Conservation (phyloP, 2,797 vertebrate genomes). For the Myotis daubentonii region DNA sequence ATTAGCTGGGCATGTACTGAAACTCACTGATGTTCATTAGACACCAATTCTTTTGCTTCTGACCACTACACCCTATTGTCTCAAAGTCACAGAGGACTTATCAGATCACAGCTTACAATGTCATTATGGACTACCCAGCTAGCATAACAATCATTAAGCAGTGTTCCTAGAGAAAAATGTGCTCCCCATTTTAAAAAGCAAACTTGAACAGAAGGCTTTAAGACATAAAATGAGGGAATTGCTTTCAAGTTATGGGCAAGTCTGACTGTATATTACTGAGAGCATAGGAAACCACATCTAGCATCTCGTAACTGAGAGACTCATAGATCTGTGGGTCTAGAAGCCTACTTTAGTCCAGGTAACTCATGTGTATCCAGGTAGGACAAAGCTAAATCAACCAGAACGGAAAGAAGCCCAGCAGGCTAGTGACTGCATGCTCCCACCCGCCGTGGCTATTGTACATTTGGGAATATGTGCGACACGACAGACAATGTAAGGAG, state of each 20-base stretch:
- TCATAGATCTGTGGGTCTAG: neutral
- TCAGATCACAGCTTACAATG: neutral
- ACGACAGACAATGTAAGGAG: neutral
- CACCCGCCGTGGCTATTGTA: fast-evolving
- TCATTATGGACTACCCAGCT: neutral
- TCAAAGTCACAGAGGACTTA: neutral
- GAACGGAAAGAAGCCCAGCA: neutral
- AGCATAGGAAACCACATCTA: neutral
- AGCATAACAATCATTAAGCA: neutral
- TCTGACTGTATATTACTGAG: neutral
- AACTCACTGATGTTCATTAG: neutral
- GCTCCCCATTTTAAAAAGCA: neutral
- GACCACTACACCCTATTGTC: neutral
- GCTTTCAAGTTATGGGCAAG: neutral
- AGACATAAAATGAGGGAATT: neutral
- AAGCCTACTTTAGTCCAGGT: neutral
- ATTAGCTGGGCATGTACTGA: neutral
- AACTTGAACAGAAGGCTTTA: neutral
- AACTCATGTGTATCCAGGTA: neutral
- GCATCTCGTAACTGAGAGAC: neutral
- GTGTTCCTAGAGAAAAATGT: neutral
- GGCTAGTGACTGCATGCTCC: neutral
- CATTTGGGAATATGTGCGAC: neutral
- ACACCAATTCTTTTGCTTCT: neutral
- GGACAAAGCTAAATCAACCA: neutral